Conservation (phyloP, 2,113 vertebrate genomes). For the Dissostichus mawsoni region DNA sequence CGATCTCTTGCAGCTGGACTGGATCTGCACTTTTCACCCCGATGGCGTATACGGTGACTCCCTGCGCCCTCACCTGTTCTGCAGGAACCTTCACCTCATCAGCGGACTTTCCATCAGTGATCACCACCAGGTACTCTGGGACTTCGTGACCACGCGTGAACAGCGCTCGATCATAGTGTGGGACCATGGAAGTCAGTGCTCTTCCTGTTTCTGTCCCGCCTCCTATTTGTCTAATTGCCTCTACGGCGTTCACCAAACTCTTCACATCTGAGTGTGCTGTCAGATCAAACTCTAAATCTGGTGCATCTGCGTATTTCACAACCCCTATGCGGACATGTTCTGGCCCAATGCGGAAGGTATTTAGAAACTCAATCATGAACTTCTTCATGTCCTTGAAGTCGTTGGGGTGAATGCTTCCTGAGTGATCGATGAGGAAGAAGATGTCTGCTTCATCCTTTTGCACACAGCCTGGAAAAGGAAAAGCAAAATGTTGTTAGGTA, state of each 20-base stretch:
- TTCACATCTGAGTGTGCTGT: constrained; percentile 46
- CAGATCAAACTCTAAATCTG: constrained; percentile 82
- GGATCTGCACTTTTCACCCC: constrained; percentile 82
- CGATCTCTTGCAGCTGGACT: constrained; percentile 81
- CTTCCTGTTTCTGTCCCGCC: constrained; percentile 82
- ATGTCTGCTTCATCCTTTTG: constrained; percentile 89
- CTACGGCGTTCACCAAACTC: constrained; percentile 79
- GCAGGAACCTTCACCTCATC: constrained; percentile 83
- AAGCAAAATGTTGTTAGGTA: background rate
- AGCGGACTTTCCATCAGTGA: constrained; percentile 86
- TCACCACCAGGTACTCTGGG: constrained; percentile 84
- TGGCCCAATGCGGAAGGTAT: constrained; percentile 82
- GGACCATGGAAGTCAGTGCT: constrained; percentile 82
- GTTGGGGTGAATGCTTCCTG: constrained; percentile 79
- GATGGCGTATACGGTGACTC: constrained; percentile 84
- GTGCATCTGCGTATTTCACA: constrained; percentile 76
- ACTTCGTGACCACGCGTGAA: constrained; percentile 67
- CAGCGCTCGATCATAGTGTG: constrained; percentile 72
- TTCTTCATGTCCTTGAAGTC: constrained; percentile 88
- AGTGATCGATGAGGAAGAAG: constrained; percentile 90
- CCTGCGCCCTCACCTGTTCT: constrained; percentile 66
- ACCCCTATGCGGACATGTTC: constrained; percentile 85
- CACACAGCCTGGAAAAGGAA: constrained; percentile 79
- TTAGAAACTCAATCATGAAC: constrained; percentile 85
- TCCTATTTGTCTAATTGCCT: constrained; percentile 72